Base-by-base conservation (phyloP, 1,140 invertebrate species). In the Euborellia annulipes region DNA sequence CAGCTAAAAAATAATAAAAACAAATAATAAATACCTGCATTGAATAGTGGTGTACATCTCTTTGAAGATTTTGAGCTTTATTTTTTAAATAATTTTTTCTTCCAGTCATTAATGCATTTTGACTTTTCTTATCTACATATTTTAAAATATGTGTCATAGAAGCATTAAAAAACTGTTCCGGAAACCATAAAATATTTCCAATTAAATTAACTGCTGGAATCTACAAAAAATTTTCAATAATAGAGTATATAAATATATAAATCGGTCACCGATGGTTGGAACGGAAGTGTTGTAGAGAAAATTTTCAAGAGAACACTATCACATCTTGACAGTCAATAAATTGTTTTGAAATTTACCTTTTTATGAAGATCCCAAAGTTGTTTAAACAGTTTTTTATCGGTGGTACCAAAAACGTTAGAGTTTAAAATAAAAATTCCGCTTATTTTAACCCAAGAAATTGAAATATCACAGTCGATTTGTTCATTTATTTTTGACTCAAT, bases 171-270 rank as follows among this genome's bases (percentile, higher is more conserved):
- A 89, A 89, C 49, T 72, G 67, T 59, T 81, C 82, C 4, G 86
- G 82, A 56, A 81, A 75, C 84, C 85, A 90, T 23, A 87, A 58
- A 16, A 81, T 67, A 59, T 82, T 82, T 2, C 83, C 85, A 41
- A 74, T 65, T 3, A 91, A 60, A 42, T 75, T 76, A 18, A 87
- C 73, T 37, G 76, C 80, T 42, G 81, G 81, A 41, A 81, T 63
- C 68, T 74, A 58, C 19, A 65, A 62, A 58, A 52, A 49, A 43
- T 39, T n/a, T n/a, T n/a, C n/a, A n/a, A n/a, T n/a, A n/a, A n/a
- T n/a, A n/a, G n/a, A n/a, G n/a, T n/a, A n/a, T n/a, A n/a, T n/a
- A n/a, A n/a, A n/a, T n/a, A n/a, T n/a, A n/a, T n/a, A n/a, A n/a
- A n/a, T n/a, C n/a, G n/a, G n/a, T n/a, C n/a, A n/a, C n/a, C n/a